Evolutionary conservation across 2,797 vertebrate genomes (phyloP), one percentile per base, ranked within the genome.

Genomic region (Myotis vivesi): DNA sequence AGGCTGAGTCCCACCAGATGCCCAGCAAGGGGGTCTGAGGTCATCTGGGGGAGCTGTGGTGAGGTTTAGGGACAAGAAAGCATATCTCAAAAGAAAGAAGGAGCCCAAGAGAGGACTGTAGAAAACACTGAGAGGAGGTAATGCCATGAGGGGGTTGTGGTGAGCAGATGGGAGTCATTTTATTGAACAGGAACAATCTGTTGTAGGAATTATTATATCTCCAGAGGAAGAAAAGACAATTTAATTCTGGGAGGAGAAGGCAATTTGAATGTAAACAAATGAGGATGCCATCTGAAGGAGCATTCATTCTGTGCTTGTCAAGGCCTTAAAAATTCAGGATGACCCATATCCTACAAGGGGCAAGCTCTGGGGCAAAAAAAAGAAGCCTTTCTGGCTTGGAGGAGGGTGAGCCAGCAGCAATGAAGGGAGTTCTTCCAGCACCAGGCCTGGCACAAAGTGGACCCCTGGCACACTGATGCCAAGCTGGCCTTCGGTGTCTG

Each of bases 171-270:
- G 79, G 23, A 86, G 19, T 72, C 64, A 25, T 72, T 88, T 92
- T 68, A 84, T 20, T 76, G 83, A 96, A 68, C 33, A 96, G 64
- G 82, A 80, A 82, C 66, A 79, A 91, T 86, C 69, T 69, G 36
- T 38, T 51, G 30, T 16, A 6, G 51, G 51, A 55, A 82, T 77
- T 82, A 55, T 92, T 91, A 66, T 87, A 53, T 36, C 11, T 82
- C 38, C 44, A 8, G 36, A 81, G 25, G 23, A 79, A 93, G 93
- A 94, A 89, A 77, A 83, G 79, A 38, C 33, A 30, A 22, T 36
- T 76, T 90, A 44, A 66, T 36, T 55, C 88, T 30, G 11, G 0
- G 46, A 12, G 44, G n/a, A 77, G 41, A 87, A 86, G n/a, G 30
- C 66, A 66, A 72, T 86, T 51, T 66, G 71, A 94, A 90, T 4